A percentile compares a stretch with the other conserved stretches of the same genome.
Conservation (phyloP, 2,113 vertebrate genomes). For the Spea multiplicata region DNA sequence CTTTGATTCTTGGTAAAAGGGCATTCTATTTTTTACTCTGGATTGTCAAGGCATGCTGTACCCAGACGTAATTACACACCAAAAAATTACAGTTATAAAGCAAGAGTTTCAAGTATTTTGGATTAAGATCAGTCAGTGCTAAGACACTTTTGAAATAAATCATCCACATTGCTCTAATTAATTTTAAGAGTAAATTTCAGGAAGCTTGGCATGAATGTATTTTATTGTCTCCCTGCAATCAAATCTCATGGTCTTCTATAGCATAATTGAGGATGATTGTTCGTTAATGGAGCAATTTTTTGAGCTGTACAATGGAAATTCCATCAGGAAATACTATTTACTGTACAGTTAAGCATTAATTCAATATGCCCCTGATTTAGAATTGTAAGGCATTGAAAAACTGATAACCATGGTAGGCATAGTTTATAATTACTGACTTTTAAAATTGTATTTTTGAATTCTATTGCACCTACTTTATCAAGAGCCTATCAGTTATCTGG, state of each 20-base stretch:
- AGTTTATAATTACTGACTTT: no score
- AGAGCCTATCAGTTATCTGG: no score
- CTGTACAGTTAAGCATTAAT: not conserved
- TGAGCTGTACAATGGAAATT: conserved; percentile 16
- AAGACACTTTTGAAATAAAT: conserved; percentile 1
- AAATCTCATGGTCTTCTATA: conserved; percentile 7
- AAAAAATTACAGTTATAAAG: not conserved
- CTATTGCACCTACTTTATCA: no score
- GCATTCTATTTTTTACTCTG: no score
- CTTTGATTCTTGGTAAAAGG: no score
- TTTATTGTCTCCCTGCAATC: conserved; percentile 2
- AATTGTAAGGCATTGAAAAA: not conserved
- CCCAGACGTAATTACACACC: not conserved
- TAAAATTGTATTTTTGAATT: no score
- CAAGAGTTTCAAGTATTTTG: not conserved
- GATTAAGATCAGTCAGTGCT: conserved; percentile 13
- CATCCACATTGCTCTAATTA: conserved; percentile 19
- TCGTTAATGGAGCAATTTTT: conserved; percentile 24
- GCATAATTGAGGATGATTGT: not conserved
- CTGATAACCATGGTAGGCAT: no score
- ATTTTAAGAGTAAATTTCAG: conserved; percentile 16
- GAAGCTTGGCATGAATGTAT: conserved; percentile 1
- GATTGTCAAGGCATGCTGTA: not conserved
- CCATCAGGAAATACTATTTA: conserved; percentile 12
- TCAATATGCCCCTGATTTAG: conserved; percentile 1